These are phyloP conservation scores for Hemicordylus capensis DNA, from an alignment of 2,113 vertebrate genomes.

Conservation along the genomic window DNA sequence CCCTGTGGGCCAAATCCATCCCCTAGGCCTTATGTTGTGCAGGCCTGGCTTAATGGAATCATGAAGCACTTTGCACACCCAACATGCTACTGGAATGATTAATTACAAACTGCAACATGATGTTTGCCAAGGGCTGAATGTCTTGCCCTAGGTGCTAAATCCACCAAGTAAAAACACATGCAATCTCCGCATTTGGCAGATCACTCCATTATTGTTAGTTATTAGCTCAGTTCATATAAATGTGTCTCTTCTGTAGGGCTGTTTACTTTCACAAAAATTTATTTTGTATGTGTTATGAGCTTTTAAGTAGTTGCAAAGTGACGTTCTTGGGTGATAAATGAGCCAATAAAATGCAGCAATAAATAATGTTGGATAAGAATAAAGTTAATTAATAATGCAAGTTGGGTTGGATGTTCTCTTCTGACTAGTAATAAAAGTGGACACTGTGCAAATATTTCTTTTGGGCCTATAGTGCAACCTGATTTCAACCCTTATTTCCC, in stretches of 20 bases:
- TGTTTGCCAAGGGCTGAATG: background rate
- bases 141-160: background rate
- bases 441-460: background rate
- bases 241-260: background rate
- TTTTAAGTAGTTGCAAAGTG: conserved; percentile 1
- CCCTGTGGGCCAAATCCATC: no score
- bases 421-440: background rate
- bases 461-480: background rate
- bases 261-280: conserved; percentile 13
- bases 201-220: background rate
- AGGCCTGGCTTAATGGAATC: no score
- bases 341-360: conserved; percentile 12
- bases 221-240: background rate
- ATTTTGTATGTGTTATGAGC: conserved; percentile 30
- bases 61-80: background rate
- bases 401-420: background rate
- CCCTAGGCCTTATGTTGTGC: no score
- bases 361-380: background rate
- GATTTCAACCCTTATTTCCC: background rate
- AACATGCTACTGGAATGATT: background rate
- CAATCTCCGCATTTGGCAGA: background rate
- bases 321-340: background rate
- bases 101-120: accelerated
- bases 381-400: background rate
- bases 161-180: background rate